phyloP scores from a whole-genome alignment of 1,140 invertebrate species.

The Euura saliciscinereae region DNA sequence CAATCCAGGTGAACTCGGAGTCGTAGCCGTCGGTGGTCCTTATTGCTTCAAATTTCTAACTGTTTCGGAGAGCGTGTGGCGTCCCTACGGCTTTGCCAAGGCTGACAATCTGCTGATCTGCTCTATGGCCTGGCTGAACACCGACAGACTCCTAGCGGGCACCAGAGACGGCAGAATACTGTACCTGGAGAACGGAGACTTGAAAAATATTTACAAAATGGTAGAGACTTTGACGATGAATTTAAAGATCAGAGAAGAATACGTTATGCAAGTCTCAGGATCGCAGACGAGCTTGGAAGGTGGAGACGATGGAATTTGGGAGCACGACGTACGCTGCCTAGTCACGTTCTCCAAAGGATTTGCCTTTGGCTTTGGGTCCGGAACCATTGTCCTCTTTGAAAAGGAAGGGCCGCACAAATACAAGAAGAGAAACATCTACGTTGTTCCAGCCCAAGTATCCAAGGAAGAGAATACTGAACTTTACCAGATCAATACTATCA shows the following conservation, averaged over 20 bases:
- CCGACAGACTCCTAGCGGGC: slow-evolving; percentile 78
- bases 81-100: slow-evolving; percentile 83
- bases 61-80: slow-evolving; percentile 79
- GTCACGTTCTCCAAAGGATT: slow-evolving; percentile 66
- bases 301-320: slow-evolving; percentile 21
- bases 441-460: slow-evolving; percentile 59
- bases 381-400: slow-evolving; percentile 71
- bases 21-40: slow-evolving; percentile 76
- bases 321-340: slow-evolving; percentile 57
- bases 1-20: slow-evolving; percentile 78
- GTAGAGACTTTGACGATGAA: slow-evolving; percentile 62
- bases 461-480: slow-evolving; percentile 43
- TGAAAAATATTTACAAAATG: slow-evolving; percentile 68
- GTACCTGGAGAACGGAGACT: slow-evolving; percentile 80
- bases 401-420: slow-evolving; percentile 67
- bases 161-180: slow-evolving; percentile 75
- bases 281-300: slow-evolving; percentile 39
- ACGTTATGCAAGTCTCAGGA: slow-evolving; percentile 29
- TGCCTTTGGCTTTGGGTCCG: slow-evolving; percentile 63
- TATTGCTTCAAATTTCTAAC: slow-evolving; percentile 78
- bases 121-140: slow-evolving; percentile 73
- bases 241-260: slow-evolving; percentile 57
- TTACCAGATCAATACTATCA: slow-evolving; percentile 63
- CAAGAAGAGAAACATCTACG: slow-evolving; percentile 65
- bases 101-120: slow-evolving; percentile 76